Base-by-base conservation (phyloP, 30 jellyfish, hydroid and myxozoan species). In the Turritopsis dohrnii region DNA sequence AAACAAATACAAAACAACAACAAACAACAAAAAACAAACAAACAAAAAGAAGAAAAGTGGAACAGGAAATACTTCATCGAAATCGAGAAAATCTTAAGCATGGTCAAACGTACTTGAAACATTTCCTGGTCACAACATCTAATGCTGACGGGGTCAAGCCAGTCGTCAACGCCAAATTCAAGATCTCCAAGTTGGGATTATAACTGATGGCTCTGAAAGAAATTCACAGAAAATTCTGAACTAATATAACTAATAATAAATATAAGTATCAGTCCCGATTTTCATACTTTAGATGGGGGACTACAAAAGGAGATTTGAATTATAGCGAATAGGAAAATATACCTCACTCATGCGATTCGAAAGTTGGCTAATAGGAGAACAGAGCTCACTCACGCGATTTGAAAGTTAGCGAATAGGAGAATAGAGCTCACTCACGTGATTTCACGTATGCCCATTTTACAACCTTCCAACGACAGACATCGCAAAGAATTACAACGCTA, bases 151-250 rank as follows among this genome's bases (percentile, higher is more conserved):
- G 53, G 22, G 81, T 80, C 19, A 80, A 65, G 17, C 87, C 87
- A 26, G 65, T 54, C 22, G 82, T 26, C 87, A 80, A 52, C 20
- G 87, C 79, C 53, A 80, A 80, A 80, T 80, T 80, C 87, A 80
- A 80, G 7, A 80, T 83, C 29, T 65, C 71, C 28, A 80, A 54
- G 28, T 53, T 27, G 17, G 21, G 52, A 53, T 80, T 80, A 52
- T 52, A 26, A 16, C 81, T 26, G 52, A 80, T 65, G 16, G 82
- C 87, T 1, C 87, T 80, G 65, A 80, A 80, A 16, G 16, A 29
- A 29, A 77, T 23, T 16, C n/a, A n/a, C n/a, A n/a, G n/a, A n/a
- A n/a, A n/a, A n/a, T n/a, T n/a, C n/a, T n/a, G n/a, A n/a, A n/a
- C n/a, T n/a, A n/a, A n/a, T n/a, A n/a, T n/a, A n/a, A n/a, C n/a